Conservation (phyloP, 2,888 invertebrate species). For the Azorinus chamasolen region DNA sequence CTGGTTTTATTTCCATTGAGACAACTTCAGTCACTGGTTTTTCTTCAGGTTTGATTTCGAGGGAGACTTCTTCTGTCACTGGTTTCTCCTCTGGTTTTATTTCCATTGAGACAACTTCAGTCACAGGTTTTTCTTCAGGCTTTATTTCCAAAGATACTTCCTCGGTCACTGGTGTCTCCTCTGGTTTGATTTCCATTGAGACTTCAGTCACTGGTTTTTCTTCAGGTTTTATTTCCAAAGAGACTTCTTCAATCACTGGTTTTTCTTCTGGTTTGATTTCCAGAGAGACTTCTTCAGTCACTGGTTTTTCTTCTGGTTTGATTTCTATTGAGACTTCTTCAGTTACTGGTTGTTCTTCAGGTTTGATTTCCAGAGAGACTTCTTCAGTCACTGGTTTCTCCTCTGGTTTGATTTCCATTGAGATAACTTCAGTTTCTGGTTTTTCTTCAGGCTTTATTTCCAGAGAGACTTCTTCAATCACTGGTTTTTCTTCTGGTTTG, state of each 20-base stretch:
- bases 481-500: conserved; percentile 6
- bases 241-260: conserved; percentile 6
- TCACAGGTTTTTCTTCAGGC: not conserved
- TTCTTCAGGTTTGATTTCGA: not conserved
- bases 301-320: conserved; percentile 21
- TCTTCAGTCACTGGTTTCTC: conserved; percentile 8
- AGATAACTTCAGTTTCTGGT: conserved; percentile 5
- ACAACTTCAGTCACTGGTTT: conserved; percentile 6
- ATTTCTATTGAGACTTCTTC: conserved; percentile 23
- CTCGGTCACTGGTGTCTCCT: conserved; percentile 4
- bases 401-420: conserved; percentile 12
- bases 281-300: conserved; percentile 15
- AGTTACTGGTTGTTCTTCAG: not conserved
- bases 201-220: conserved; percentile 7
- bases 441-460: conserved; percentile 32
- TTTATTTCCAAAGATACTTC: not conserved
- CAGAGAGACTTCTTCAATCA: conserved; percentile 12
- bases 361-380: conserved; percentile 8
- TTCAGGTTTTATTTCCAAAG: conserved; percentile 13
- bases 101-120: no score
- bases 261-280: conserved; percentile 22
- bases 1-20: not conserved
- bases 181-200: conserved; percentile 5
- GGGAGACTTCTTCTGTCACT: conserved; percentile 21
- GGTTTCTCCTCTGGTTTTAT: not conserved